phyloP scores from a whole-genome alignment of 2,113 vertebrate genomes.

The Corythornis vintsioides region DNA sequence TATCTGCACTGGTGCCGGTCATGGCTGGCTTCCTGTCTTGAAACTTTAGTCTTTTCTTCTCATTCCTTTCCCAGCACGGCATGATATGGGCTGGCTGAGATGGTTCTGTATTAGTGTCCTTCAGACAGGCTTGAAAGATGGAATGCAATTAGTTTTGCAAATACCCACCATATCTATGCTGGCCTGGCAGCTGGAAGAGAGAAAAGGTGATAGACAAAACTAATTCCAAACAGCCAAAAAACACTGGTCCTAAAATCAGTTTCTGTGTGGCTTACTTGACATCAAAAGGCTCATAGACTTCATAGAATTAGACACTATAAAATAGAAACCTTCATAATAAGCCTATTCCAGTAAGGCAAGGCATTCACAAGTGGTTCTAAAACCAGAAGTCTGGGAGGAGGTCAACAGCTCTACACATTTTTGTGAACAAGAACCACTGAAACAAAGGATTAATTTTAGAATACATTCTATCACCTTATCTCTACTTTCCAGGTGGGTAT shows the following conservation, averaged over 20 bases:
- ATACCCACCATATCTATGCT: fast-evolving
- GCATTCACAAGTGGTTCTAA: background rate
- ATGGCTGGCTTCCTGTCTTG: background rate
- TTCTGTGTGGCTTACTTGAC: background rate
- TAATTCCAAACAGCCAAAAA: background rate
- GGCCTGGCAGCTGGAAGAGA: background rate
- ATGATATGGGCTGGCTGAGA: background rate
- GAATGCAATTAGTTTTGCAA: background rate
- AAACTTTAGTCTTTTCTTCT: background rate
- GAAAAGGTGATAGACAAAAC: background rate
- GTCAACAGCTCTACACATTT: background rate
- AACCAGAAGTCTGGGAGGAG: background rate
- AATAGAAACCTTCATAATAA: background rate
- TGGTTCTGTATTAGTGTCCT: background rate
- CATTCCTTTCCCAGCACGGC: background rate
- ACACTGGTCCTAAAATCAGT: background rate
- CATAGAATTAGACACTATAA: background rate
- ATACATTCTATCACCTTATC: background rate
- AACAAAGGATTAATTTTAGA: background rate
- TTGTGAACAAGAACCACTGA: background rate
- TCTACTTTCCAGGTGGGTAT: background rate
- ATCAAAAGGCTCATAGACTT: background rate
- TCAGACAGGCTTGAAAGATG: background rate
- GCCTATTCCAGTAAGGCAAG: background rate
- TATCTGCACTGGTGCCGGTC: background rate